phyloP scores from a whole-genome alignment of 2,888 invertebrate genomes.

The Hyppa rectilinea region DNA sequence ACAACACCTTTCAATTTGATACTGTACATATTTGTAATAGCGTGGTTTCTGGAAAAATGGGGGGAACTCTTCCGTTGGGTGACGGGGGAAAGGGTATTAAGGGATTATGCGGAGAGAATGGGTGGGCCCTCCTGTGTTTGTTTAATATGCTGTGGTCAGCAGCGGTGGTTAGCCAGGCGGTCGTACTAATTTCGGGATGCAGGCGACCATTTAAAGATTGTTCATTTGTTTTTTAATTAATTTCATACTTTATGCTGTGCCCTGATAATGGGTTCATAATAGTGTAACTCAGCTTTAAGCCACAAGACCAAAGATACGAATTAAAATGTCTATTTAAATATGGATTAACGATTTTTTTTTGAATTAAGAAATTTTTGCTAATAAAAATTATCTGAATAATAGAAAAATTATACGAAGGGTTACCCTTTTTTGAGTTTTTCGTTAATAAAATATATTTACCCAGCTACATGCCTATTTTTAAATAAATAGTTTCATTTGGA shows the following conservation, averaged over 20 bases:
- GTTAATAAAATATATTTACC: neutral
- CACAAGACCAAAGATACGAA: no score
- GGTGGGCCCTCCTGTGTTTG: conserved; percentile 33
- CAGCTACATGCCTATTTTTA: neutral
- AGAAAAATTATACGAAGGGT: no score
- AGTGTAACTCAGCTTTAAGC: no score
- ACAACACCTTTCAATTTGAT: conserved; percentile 72
- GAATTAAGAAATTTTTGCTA: neutral
- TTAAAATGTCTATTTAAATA: no score
- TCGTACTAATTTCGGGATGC: conserved; percentile 16
- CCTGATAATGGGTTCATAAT: no score
- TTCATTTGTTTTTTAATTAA: no score
- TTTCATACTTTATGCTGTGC: no score
- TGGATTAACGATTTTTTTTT: no score
- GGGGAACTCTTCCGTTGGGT: conserved; percentile 13
- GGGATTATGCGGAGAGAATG: conserved; percentile 26
- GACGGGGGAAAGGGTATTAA: conserved; percentile 22
- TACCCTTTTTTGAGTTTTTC: neutral
- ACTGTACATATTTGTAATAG: conserved; percentile 52
- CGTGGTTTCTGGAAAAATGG: conserved; percentile 41
- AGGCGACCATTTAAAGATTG: conserved; percentile 9
- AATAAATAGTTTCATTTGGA: neutral
- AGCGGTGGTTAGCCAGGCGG: neutral
- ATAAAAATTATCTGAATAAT: no score
- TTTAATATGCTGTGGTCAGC: conserved; percentile 44